A percentile compares a stretch with the other conserved stretches of the same genome.
Evolutionary conservation across 2,888 invertebrate genomes (phyloP).

Genomic region (Machimus atricapillus): DNA sequence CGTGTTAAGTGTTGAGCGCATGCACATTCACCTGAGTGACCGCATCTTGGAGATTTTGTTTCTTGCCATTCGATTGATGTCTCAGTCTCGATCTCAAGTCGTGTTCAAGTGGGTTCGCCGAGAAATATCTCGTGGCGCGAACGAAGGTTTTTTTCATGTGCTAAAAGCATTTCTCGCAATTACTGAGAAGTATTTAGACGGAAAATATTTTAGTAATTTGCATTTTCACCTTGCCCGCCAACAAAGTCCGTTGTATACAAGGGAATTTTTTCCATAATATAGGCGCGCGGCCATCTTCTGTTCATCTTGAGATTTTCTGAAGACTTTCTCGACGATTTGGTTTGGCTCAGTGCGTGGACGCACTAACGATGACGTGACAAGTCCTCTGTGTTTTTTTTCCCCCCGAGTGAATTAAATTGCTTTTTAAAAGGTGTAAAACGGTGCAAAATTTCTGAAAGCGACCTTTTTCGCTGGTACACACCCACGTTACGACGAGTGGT

Average conservation of each 20-base stretch:
- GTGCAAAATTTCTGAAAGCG: not conserved
- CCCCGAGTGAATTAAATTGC: not conserved
- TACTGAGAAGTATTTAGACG: not conserved
- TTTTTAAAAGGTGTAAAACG: not conserved
- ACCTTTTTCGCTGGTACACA: not conserved
- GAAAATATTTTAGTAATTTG: not conserved
- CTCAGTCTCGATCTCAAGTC: conserved; percentile 8
- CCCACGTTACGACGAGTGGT: not conserved
- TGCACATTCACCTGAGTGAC: conserved; percentile 6
- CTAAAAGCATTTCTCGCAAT: not conserved
- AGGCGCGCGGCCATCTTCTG: conserved; percentile 15
- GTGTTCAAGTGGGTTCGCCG: not conserved
- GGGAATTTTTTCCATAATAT: not conserved
- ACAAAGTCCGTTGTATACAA: not conserved
- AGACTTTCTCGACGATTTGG: not conserved
- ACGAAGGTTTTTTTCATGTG: not conserved
- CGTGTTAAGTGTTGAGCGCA: conserved; percentile 18
- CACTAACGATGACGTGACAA: conserved; percentile 20
- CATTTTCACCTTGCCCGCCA: not conserved
- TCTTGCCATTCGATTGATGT: not conserved
- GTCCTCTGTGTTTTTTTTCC: not conserved
- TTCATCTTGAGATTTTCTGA: not conserved
- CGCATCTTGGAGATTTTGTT: conserved; percentile 1
- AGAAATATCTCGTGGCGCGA: not conserved
- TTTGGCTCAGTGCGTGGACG: not conserved